Percentiles rank a stretch among this genome's conserved stretches.
Conservation (phyloP, 2,797 vertebrate species). For the Pipistrellus nathusii region DNA sequence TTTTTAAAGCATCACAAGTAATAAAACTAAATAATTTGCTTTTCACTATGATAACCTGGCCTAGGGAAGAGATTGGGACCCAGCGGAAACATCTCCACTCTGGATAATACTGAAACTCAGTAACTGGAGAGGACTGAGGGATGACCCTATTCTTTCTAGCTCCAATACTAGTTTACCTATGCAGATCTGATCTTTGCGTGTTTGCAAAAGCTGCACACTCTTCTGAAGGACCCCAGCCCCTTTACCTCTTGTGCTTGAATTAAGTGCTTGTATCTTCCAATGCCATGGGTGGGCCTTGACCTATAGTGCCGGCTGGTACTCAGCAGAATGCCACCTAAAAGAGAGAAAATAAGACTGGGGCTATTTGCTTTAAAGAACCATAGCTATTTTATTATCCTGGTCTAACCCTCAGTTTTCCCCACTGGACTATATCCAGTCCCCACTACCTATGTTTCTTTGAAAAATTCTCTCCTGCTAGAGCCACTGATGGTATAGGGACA, state of each 20-base stretch:
- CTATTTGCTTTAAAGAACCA: conserved; percentile 39
- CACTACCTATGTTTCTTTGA: neutral
- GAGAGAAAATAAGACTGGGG: neutral
- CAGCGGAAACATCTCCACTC: neutral
- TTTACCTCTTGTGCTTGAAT: conserved; percentile 87
- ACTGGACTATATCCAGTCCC: neutral
- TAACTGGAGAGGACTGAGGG: neutral
- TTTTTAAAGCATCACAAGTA: conserved; percentile 31
- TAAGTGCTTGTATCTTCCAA: conserved; percentile 92
- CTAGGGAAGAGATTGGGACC: neutral
- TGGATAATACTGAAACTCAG: conserved; percentile 14
- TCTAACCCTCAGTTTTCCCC: neutral
- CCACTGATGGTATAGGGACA: neutral
- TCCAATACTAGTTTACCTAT: neutral
- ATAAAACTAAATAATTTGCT: conserved; percentile 23
- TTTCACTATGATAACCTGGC: conserved; percentile 4
- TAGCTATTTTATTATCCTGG: neutral
- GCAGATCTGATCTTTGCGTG: neutral
- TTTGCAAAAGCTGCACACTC: conserved; percentile 27
- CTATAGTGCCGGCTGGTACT: conserved; percentile 88
- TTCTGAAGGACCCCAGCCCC: neutral
- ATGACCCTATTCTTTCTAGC: neutral
- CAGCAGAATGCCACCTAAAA: conserved; percentile 80
- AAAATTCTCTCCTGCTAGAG: conserved; percentile 53
- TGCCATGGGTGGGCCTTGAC: conserved; percentile 91